Evolutionary conservation across 1,140 invertebrate species (phyloP), one percentile per base, ranked within the genome.

Genomic region (Drosophila sp.): DNA sequence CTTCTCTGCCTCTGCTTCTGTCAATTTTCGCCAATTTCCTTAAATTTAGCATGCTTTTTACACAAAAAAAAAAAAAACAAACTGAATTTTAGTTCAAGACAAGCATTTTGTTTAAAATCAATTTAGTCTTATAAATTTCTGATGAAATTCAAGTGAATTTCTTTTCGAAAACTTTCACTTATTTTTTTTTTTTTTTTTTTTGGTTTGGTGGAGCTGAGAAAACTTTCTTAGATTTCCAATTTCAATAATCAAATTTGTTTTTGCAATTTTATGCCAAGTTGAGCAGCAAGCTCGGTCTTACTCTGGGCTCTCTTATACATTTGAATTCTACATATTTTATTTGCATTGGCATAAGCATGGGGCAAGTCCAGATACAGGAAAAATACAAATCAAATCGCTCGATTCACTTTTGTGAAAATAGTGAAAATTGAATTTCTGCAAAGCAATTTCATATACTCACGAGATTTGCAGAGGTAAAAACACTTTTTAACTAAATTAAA

Each of bases 231-330:
- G 69, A 84, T 89, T 87, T 87, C 72, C 84, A 89, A 89, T 87
- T 89, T 80, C 84, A 84, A 87, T 87, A 87, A 86, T 84, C 77
- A 73, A 84, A 87, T 89, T 89, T 76, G 66, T 73, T 77, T 80
- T 77, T 66, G 44, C 84, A 87, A 86, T 87, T 87, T 87, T 84
- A 87, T 89, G 83, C 79, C 70, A 58, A 74, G 65, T 61, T 89
- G 84, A 80, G 60, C 83, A 83, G 64, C 40, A 58, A 35, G 50
- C 30, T 56, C 54, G 10, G 30, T 4, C 30, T 30, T 38, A 11
- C 3, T 10, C 35, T 11, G 10, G 8, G 10, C 17, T 55, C 17
- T 55, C 62, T 70, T 44, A 38, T 72, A 66, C 68, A 72, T 66
- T 70, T 41, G 58, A 76, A 57, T 80, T 61, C 44, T 4, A 40